A percentile compares a stretch with the other conserved stretches of the same genome.
These are phyloP conservation scores for Danaus plexippus DNA, from an alignment of 1,140 invertebrate genomes.

Conservation along the genomic window DNA sequence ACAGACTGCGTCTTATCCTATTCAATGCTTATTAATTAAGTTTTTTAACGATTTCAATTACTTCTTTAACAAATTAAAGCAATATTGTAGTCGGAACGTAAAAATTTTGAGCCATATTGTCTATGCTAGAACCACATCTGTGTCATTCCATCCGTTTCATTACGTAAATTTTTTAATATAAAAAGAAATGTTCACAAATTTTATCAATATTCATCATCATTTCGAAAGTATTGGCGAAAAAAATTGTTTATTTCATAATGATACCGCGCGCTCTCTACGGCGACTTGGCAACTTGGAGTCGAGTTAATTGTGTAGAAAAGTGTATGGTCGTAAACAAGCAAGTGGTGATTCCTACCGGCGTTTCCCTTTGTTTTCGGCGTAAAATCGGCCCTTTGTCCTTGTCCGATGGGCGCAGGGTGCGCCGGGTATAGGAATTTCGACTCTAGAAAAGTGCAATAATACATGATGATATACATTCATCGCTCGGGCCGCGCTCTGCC, in stretches of 20 bases:
- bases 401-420: conserved; percentile 55
- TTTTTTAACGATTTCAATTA: conserved; percentile 35
- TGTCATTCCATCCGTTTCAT: conserved; percentile 27
- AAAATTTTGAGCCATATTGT: conserved; percentile 27
- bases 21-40: conserved; percentile 47
- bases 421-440: conserved; percentile 64
- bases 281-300: conserved; percentile 61
- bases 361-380: conserved; percentile 65
- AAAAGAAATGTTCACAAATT: background rate
- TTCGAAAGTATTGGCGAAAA: conserved; percentile 12
- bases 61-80: conserved; percentile 26
- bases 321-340: conserved; percentile 40
- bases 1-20: conserved; percentile 68
- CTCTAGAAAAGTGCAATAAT: conserved; percentile 69
- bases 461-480: conserved; percentile 62
- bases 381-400: conserved; percentile 67
- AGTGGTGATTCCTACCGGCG: conserved; percentile 46
- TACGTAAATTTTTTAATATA: conserved; percentile 15
- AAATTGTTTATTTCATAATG: conserved; percentile 47
- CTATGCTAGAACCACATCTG: conserved; percentile 23
- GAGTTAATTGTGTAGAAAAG: conserved; percentile 42
- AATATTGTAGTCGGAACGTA: conserved; percentile 14
- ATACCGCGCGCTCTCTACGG: conserved; percentile 41
- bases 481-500: conserved; percentile 45
- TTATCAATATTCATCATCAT: background rate